These are phyloP conservation scores for Polydesmus complanatus DNA, from an alignment of 2,888 invertebrate genomes.

Conservation along the genomic window DNA sequence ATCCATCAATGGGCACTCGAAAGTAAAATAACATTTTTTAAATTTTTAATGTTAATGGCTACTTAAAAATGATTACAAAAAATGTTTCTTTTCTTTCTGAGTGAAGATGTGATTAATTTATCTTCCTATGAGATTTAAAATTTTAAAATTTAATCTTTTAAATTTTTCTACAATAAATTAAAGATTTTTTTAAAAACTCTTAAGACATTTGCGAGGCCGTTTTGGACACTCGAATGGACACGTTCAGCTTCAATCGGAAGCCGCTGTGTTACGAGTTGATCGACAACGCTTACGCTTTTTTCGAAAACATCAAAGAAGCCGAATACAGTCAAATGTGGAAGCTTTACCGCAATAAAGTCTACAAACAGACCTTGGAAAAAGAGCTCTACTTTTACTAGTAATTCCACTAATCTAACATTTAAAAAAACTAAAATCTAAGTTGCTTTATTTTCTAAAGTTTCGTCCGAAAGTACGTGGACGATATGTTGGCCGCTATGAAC, in stretches of 20 bases:
- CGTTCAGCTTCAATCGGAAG: not conserved
- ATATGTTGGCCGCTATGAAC: not conserved
- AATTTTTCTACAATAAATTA: too few species aligned
- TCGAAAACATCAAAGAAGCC: not conserved
- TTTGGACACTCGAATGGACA: slow-evolving; percentile 3
- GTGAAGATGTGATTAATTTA: too few species aligned
- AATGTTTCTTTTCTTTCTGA: not conserved
- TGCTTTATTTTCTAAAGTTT: not conserved
- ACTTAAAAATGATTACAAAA: too few species aligned
- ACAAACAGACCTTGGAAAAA: not conserved
- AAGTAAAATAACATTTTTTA: not conserved
- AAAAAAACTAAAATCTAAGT: not conserved
- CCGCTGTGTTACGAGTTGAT: not conserved
- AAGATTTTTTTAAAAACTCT: not conserved
- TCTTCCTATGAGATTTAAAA: too few species aligned
- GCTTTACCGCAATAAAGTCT: not conserved
- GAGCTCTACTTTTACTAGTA: slow-evolving; percentile 10
- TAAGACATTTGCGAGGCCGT: not conserved
- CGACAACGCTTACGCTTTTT: not conserved
- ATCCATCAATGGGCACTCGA: slow-evolving; percentile 13
- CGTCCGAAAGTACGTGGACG: not conserved
- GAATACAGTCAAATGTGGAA: slow-evolving; percentile 2
- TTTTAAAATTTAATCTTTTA: too few species aligned
- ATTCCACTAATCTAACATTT: not conserved
- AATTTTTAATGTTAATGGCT: not conserved